Conservation (phyloP, 2,797 vertebrate species). For the Xiphorhynchus erythropygius region DNA sequence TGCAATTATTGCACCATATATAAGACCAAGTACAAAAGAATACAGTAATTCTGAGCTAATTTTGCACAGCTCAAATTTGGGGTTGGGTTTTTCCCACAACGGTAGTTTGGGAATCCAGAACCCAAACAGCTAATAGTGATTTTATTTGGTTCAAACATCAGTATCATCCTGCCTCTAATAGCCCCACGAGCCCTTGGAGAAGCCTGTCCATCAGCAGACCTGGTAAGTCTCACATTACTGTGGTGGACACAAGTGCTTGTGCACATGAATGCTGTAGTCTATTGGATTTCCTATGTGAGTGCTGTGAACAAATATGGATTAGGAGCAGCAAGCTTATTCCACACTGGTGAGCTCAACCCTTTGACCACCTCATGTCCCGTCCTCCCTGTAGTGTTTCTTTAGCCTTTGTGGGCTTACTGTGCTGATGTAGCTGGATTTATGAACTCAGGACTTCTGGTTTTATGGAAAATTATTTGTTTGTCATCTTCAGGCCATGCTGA, state of each 20-base stretch:
- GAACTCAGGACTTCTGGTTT: neutral
- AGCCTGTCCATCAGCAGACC: neutral
- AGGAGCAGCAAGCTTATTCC: constrained; percentile 7
- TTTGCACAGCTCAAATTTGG: neutral
- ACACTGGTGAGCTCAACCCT: neutral
- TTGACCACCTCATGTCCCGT: neutral
- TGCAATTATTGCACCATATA: neutral
- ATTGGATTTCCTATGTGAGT: neutral
- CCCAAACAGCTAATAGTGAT: neutral
- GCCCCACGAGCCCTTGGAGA: neutral
- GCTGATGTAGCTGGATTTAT: neutral
- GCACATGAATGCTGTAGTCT: neutral
- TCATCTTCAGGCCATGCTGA: neutral
- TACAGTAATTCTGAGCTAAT: neutral
- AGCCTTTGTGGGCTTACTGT: neutral
- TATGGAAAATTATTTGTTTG: neutral
- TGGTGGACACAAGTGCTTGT: neutral
- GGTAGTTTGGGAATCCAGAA: neutral
- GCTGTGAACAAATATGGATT: neutral
- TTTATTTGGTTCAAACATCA: constrained; percentile 1
- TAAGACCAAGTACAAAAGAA: neutral
- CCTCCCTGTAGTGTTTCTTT: neutral
- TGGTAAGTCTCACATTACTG: neutral
- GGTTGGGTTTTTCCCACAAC: neutral
- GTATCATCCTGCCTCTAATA: constrained; percentile 11